A percentile compares a stretch with the other conserved stretches of the same genome.
These are phyloP conservation scores for Cosmopolites sordidus DNA, from an alignment of 2,888 invertebrate genomes.

Conservation along the genomic window DNA sequence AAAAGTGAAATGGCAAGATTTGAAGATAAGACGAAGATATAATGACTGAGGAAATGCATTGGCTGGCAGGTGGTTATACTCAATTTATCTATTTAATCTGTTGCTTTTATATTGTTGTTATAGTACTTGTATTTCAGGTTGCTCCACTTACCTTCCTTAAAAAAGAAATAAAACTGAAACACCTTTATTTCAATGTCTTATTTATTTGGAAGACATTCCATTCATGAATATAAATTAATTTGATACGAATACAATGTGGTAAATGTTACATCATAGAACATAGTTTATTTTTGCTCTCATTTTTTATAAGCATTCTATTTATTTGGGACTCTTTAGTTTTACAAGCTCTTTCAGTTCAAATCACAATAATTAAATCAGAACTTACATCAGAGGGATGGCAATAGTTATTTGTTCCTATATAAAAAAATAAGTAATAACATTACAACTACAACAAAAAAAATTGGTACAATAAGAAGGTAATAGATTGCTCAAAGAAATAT, in stretches of 20 bases:
- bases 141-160: too few relatives aligned
- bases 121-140: too few relatives aligned
- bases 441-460: too few relatives aligned
- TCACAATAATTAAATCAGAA: constrained; percentile 5
- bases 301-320: constrained; percentile 25
- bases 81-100: too few relatives aligned
- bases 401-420: neutral
- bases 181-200: constrained; percentile 42
- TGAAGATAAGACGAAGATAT: too few relatives aligned
- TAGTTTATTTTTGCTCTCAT: constrained; percentile 25
- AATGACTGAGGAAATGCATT: too few relatives aligned
- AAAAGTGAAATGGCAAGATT: too few relatives aligned
- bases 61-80: too few relatives aligned
- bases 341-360: constrained; percentile 32
- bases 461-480: neutral
- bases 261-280: constrained; percentile 29
- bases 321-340: constrained; percentile 31
- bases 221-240: constrained; percentile 50
- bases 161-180: neutral
- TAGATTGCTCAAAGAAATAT: constrained; percentile 11
- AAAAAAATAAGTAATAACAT: neutral
- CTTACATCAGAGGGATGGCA: neutral
- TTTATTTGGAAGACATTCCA: constrained; percentile 51
- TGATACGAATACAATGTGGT: constrained; percentile 46
- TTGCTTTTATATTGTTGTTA: too few relatives aligned